phyloP scores from a whole-genome alignment of 2,888 invertebrate species.

The Ormyrus labotus region DNA sequence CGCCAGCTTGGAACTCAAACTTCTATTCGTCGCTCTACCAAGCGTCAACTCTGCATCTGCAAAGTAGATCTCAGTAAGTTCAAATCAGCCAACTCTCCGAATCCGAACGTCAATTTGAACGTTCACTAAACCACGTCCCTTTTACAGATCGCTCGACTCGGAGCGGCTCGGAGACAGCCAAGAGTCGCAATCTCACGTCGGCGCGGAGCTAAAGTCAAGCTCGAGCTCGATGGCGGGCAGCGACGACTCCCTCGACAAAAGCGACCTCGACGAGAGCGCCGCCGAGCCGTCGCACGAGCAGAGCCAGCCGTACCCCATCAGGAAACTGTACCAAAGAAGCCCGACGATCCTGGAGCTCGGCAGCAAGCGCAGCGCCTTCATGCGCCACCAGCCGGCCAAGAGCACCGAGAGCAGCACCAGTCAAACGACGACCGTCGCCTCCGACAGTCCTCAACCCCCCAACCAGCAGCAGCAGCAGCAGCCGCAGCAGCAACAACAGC shows the following conservation, averaged over 20 bases:
- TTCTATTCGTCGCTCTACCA: constrained; percentile 74
- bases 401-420: constrained; percentile 36
- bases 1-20: constrained; percentile 72
- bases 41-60: constrained; percentile 64
- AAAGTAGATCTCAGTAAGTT: constrained; percentile 70
- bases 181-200: constrained; percentile 61
- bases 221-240: constrained; percentile 78
- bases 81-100: neutral
- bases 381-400: constrained; percentile 54
- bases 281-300: constrained; percentile 66
- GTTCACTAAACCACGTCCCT: neutral
- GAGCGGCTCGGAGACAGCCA: constrained; percentile 69
- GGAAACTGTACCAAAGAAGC: constrained; percentile 69
- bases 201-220: constrained; percentile 76
- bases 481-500: constrained; percentile 61
- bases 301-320: constrained; percentile 51
- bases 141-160: constrained; percentile 67
- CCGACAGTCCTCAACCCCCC: neutral
- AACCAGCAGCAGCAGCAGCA: constrained; percentile 17
- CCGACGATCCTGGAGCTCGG: constrained; percentile 68
- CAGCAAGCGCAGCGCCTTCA: constrained; percentile 71
- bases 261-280: constrained; percentile 73
- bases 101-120: neutral
- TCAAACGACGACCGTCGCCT: constrained; percentile 24
- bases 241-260: constrained; percentile 80